These are phyloP conservation scores for Ceratina australensis DNA, from an alignment of 1,140 invertebrate genomes.

Conservation along the genomic window DNA sequence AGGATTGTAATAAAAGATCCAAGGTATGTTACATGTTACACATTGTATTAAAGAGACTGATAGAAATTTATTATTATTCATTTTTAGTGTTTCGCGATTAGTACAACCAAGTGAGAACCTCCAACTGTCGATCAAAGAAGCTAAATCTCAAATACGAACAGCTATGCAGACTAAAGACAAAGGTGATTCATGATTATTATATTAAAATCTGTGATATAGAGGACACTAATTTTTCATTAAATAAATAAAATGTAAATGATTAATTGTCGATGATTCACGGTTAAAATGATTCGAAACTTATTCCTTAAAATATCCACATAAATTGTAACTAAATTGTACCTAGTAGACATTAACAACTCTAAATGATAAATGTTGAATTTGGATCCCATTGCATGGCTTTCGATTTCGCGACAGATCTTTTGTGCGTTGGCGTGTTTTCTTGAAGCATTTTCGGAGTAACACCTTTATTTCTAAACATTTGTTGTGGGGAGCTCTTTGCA, in stretches of 20 bases:
- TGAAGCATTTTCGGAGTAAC: constrained; percentile 60
- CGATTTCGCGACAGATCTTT: constrained; percentile 53
- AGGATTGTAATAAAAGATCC: constrained; percentile 70
- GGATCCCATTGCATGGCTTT: constrained; percentile 71
- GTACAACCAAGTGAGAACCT: constrained; percentile 69
- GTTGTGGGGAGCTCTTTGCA: constrained; percentile 59
- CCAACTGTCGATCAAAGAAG: constrained; percentile 64
- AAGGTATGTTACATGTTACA: constrained; percentile 53
- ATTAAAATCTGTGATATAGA: constrained; percentile 31
- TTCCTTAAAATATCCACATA: background rate
- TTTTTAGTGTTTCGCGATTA: constrained; percentile 67
- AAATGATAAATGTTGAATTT: constrained; percentile 71
- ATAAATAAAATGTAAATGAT: constrained; percentile 28
- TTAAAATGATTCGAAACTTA: constrained; percentile 9
- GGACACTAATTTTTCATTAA: constrained; percentile 49
- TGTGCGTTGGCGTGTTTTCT: constrained; percentile 72
- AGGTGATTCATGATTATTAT: background rate
- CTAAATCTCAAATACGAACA: constrained; percentile 69
- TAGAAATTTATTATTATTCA: constrained; percentile 23
- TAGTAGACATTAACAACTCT: background rate
- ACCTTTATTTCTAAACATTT: constrained; percentile 60
- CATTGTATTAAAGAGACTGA: background rate
- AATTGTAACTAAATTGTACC: background rate
- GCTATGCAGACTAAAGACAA: constrained; percentile 61
- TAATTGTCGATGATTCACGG: background rate